These are phyloP conservation scores for Hycleus cichorii DNA, from an alignment of 1,140 invertebrate genomes.

Conservation along the genomic window DNA sequence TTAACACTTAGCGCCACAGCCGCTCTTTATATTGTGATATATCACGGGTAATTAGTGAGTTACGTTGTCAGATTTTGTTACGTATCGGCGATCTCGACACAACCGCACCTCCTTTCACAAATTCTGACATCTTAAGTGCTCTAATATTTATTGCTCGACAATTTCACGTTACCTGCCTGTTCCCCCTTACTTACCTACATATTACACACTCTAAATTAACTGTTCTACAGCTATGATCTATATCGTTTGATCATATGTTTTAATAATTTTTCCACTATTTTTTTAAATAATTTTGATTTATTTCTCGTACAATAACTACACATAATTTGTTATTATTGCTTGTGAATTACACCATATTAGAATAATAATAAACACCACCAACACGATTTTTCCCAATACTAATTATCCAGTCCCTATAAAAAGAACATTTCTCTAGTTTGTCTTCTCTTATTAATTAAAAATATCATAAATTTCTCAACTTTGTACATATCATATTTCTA, in stretches of 20 bases:
- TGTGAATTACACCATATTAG: too few species aligned
- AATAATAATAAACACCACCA: too few species aligned
- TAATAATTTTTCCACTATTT: slow-evolving; percentile 14
- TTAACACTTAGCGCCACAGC: slow-evolving; percentile 35
- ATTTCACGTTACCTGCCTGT: slow-evolving; percentile 19
- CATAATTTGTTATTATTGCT: too few species aligned
- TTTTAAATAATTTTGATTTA: too few species aligned
- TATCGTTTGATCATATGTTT: slow-evolving; percentile 31
- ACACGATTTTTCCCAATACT: too few species aligned
- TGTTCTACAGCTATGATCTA: slow-evolving; percentile 21
- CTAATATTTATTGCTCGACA: slow-evolving; percentile 34
- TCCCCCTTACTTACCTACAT: background rate
- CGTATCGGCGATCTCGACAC: slow-evolving; percentile 28
- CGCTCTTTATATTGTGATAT: slow-evolving; percentile 40
- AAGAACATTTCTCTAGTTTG: too few species aligned
- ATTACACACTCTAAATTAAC: background rate
- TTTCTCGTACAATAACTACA: too few species aligned
- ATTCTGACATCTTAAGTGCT: slow-evolving; percentile 31
- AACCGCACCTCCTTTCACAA: slow-evolving; percentile 26
- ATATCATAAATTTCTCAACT: too few species aligned
- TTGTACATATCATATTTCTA: too few species aligned
- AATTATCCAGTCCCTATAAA: too few species aligned
- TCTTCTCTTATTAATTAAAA: too few species aligned
- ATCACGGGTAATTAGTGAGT: slow-evolving; percentile 40
- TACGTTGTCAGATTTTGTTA: slow-evolving; percentile 34